These are phyloP conservation scores for Porites evermanni DNA, from an alignment of 92 coral and sea anemone species.

Conservation along the genomic window DNA sequence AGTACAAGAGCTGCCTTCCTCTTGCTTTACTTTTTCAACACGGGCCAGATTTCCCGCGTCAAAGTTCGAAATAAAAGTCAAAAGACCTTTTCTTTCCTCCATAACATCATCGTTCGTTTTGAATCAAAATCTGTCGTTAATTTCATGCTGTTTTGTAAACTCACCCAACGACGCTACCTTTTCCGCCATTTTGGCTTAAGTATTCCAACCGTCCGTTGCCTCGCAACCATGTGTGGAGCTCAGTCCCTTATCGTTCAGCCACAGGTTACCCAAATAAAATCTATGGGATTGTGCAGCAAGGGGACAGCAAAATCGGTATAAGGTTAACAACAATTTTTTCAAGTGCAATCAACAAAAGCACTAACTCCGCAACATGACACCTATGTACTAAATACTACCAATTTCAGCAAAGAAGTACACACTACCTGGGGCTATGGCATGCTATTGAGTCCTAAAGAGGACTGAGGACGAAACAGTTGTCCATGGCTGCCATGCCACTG, in stretches of 20 bases:
- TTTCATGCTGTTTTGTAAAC: neutral
- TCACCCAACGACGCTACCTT: neutral
- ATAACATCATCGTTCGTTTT: conserved; percentile 29
- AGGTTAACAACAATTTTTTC: no score
- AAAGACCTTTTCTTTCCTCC: conserved; percentile 93
- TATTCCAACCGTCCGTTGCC: conserved; percentile 64
- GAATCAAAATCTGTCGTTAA: neutral
- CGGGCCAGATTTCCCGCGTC: conserved; percentile 97
- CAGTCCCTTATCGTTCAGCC: conserved; percentile 26
- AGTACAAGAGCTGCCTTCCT: conserved; percentile 59
- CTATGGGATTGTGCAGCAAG: no score
- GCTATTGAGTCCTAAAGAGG: no score
- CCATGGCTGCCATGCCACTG: no score
- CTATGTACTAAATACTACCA: no score
- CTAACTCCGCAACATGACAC: no score
- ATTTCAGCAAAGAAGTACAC: no score
- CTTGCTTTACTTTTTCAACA: conserved; percentile 85
- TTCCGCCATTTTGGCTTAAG: conserved; percentile 62
- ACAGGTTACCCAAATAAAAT: neutral
- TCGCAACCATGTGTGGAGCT: conserved; percentile 68
- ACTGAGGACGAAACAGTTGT: no score
- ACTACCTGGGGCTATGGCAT: no score
- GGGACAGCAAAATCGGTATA: no score
- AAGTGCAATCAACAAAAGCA: no score
- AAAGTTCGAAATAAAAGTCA: conserved; percentile 95